Evolutionary conservation across 1,140 invertebrate species (phyloP), one percentile per base, ranked within the genome.

Genomic region (Teleogryllus occipitalis): DNA sequence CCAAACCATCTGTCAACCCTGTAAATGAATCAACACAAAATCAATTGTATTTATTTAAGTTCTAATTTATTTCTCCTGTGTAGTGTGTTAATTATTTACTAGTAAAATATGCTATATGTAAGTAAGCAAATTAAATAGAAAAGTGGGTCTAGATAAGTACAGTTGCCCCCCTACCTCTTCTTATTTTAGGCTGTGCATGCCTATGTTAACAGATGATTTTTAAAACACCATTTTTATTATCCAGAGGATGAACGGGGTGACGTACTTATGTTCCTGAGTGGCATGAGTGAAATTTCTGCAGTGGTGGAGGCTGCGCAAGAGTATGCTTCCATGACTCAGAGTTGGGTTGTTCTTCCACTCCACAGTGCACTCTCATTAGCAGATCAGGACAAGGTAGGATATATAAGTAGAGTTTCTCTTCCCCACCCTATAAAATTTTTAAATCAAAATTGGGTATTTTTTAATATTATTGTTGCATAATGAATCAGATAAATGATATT

Each of bases 201-300:
- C 27, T 39, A 39, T 39, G 27, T 39, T 39, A 39, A 39, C 27
- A 39, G 27, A 39, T 39, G 27, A 39, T 39, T 65, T n/a, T 65
- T 65, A 14, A 65, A 14, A 14, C 54, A 14, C 54, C 18, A 18
- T 65, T 65, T 65, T 65, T 18, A 65, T 18, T 18, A 21, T 86
- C 85, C 86, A 90, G 91, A 87, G 75, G 89, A 90, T 79, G 97
- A 99, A 88, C 91, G 97, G 84, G 98, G 98, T 0, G 98, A 99
- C 88, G 87, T 99, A 8, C 87, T 99, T 7, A 95, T 99, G 82
- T 99, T 99, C 87, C 88, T 99, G 81, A 98, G 96, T 85, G 98
- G 98, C 22, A 94, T 98, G 83, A 93, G 93, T 84, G 98, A 99
- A 88, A 99, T 99, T 81, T 94, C 94, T 75, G 90, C 92, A 0